Evolutionary conservation across 1,140 invertebrate genomes (phyloP).

Genomic region (Elymnias hypermnestra): DNA sequence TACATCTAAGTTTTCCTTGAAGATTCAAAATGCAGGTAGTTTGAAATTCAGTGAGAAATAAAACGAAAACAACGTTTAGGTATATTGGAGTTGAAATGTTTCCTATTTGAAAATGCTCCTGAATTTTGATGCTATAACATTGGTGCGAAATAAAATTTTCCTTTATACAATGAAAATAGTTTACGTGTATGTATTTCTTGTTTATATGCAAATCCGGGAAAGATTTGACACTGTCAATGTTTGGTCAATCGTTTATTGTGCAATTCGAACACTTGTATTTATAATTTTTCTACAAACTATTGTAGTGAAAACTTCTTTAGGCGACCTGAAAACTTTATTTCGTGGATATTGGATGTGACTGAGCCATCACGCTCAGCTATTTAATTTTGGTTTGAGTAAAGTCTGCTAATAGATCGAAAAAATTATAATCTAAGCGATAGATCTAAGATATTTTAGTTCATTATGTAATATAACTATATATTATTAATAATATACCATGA

Average conservation of each 20-base stretch:
- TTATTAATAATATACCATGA: too few relatives aligned
- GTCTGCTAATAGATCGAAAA: too few relatives aligned
- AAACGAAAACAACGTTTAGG: conserved; percentile 11
- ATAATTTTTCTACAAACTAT: too few relatives aligned
- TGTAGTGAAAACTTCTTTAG: too few relatives aligned
- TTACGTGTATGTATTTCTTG: not conserved
- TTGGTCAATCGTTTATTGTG: not conserved
- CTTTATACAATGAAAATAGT: not conserved
- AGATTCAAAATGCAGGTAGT: conserved; percentile 9
- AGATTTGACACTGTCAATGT: not conserved
- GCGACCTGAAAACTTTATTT: too few relatives aligned
- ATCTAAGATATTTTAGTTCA: too few relatives aligned
- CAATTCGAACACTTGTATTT: not conserved
- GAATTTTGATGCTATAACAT: conserved; percentile 18
- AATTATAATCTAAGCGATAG: too few relatives aligned
- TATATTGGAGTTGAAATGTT: conserved; percentile 23
- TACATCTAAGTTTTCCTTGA: conserved; percentile 17
- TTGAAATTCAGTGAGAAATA: conserved; percentile 31
- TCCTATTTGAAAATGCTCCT: conserved; percentile 17
- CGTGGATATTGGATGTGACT: too few relatives aligned
- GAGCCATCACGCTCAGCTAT: too few relatives aligned
- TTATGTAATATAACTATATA: too few relatives aligned
- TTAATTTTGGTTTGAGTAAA: too few relatives aligned
- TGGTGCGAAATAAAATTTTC: conserved; percentile 2
- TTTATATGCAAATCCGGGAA: not conserved